Percentiles rank a stretch among this genome's conserved stretches.
Conservation (phyloP, 1,140 invertebrate genomes). For the Caenorhabditis remanei region DNA sequence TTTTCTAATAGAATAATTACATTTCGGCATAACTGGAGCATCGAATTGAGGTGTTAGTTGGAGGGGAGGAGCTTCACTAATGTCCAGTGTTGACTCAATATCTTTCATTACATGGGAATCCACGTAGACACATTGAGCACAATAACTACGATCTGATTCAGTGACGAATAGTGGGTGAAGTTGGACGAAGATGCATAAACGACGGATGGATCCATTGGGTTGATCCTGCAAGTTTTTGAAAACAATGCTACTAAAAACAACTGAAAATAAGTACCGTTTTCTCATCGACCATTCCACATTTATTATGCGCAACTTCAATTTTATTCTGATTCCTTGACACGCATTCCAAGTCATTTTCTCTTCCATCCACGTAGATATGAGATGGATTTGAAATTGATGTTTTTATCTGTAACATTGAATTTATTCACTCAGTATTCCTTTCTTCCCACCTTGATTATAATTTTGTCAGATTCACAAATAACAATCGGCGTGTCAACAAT, state of each 20-base stretch:
- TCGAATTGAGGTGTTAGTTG: constrained; percentile 77
- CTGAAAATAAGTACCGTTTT: constrained; percentile 68
- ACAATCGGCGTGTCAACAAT: constrained; percentile 76
- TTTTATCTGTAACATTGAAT: constrained; percentile 67
- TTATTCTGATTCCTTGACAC: constrained; percentile 72
- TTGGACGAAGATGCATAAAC: constrained; percentile 72
- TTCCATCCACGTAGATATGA: constrained; percentile 77
- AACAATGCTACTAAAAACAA: constrained; percentile 1
- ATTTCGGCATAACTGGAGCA: constrained; percentile 71
- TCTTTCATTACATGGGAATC: constrained; percentile 76
- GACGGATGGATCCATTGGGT: constrained; percentile 74
- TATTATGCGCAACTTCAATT: constrained; percentile 72
- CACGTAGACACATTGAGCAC: constrained; percentile 77
- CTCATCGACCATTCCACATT: constrained; percentile 77
- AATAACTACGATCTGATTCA: constrained; percentile 75
- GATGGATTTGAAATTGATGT: constrained; percentile 76
- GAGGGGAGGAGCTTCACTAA: constrained; percentile 70
- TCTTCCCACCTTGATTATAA: constrained; percentile 72
- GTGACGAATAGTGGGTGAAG: constrained; percentile 77
- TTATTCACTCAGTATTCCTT: too few species aligned
- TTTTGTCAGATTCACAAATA: constrained; percentile 72
- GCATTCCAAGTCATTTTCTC: constrained; percentile 72
- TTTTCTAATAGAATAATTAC: constrained; percentile 75
- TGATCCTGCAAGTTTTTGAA: constrained; percentile 69
- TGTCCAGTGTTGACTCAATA: constrained; percentile 73